A percentile compares a stretch with the other conserved stretches of the same genome.
Evolutionary conservation across 2,113 vertebrate species (phyloP).

Genomic region (Pipa parva): DNA sequence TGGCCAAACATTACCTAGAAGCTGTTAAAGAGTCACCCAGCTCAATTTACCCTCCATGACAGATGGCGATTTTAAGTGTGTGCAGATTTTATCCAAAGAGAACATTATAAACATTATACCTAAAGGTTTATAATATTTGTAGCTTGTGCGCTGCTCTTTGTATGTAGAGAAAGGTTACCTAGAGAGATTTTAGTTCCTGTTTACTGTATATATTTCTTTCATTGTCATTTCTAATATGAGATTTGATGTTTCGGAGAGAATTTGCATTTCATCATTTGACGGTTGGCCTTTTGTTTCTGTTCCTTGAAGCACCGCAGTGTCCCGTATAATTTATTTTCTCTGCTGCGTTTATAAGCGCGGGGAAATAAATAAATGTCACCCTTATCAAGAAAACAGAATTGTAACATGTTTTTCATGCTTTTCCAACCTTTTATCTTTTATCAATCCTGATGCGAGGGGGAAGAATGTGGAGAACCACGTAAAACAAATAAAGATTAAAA

Average conservation of each 20-base stretch:
- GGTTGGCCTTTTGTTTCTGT: slow-evolving; percentile 3
- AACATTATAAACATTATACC: too few species aligned
- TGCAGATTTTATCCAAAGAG: too few species aligned
- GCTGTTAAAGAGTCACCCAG: too few species aligned
- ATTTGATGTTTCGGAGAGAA: not conserved
- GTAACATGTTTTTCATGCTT: not conserved
- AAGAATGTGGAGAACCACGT: not conserved
- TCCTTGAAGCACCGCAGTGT: slow-evolving; percentile 3
- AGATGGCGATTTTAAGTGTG: too few species aligned
- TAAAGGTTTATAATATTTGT: too few species aligned
- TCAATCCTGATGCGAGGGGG: not conserved
- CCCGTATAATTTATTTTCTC: slow-evolving; percentile 15
- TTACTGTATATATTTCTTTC: too few species aligned
- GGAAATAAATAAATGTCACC: slow-evolving; percentile 1
- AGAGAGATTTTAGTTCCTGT: too few species aligned
- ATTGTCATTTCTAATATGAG: not conserved
- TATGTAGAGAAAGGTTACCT: too few species aligned
- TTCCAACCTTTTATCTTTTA: not conserved
- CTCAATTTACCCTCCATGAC: too few species aligned
- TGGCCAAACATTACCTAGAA: too few species aligned
- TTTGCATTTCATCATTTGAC: slow-evolving; percentile 1
- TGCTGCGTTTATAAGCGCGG: not conserved
- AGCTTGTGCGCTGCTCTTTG: too few species aligned
- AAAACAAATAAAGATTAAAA: not conserved
- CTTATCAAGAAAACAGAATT: not conserved